Evolutionary conservation across 2,113 vertebrate genomes (phyloP), one percentile per base, ranked within the genome.

Genomic region (Sciurus niger): DNA sequence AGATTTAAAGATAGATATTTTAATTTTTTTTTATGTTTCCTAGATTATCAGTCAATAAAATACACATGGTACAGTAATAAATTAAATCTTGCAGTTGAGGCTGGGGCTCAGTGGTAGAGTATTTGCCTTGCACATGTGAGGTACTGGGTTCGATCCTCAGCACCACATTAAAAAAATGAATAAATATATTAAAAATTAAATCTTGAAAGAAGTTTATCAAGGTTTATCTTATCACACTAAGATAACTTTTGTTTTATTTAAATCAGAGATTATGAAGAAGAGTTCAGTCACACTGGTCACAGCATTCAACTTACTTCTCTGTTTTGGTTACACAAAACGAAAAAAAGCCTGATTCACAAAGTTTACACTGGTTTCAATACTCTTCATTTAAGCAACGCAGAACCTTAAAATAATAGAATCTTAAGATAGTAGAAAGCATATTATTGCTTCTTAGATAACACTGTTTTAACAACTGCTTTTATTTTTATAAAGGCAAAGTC

Each of bases 401-500:
- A 89, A 89, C 28, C 18, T 46, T 77, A 70, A 82, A 74, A 67
- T 13, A 32, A 14, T 1, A 67, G 63, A 58, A 58, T 6, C 55
- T 22, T 22, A 87, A 79, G 20, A 48, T 18, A 70, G 34, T 6
- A 43, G 11, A 72, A 93, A 86, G 65, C 22, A 65, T 72, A 90
- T 90, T 90, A 96, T 37, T 77, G 77, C 46, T 84, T 76, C 55
- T 65, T 60, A 80, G 68, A 77, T 82, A 96, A 70, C n/a, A 84
- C 6, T 51, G 22, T 37, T 58, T 46, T 82, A 83, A 60, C 53
- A 93, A 89, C 17, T 79, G 76, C 37, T 74, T 93, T 83, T 73
- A 92, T 84, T 85, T 93, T 93, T 76, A 85, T 91, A 90, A 88
- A 93, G 65, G 25, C 43, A 80, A 86, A 93, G 28, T 79, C 65